Evolutionary conservation across 2,888 invertebrate species (phyloP).

Genomic region (Drosophila formosana): DNA sequence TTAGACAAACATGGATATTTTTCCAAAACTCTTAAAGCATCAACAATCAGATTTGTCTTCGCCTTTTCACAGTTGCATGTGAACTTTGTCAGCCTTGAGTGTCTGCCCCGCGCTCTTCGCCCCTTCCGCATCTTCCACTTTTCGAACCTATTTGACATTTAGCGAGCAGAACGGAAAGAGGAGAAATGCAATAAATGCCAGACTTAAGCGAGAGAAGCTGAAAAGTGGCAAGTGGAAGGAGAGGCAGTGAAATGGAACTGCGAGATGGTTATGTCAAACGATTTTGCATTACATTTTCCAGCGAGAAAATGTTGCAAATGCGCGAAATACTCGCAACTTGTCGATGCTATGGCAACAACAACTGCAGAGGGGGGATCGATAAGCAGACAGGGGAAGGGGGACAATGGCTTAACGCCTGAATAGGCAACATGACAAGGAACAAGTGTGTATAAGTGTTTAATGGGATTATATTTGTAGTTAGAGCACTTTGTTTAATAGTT

Average conservation of each 20-base stretch:
- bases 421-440: constrained; percentile 39
- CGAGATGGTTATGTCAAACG: constrained; percentile 49
- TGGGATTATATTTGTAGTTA: constrained; percentile 19
- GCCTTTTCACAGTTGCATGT: constrained; percentile 49
- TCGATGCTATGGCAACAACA: constrained; percentile 15
- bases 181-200: constrained; percentile 77
- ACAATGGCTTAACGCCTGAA: constrained; percentile 28
- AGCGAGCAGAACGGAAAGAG: constrained; percentile 26
- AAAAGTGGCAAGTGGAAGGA: constrained; percentile 5
- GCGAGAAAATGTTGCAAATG: constrained; percentile 60
- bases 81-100: constrained; percentile 46
- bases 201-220: constrained; percentile 39
- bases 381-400: no score
- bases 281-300: constrained; percentile 68
- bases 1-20: constrained; percentile 19
- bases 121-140: background rate
- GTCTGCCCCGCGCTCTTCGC: background rate
- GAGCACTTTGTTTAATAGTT: constrained; percentile 1
- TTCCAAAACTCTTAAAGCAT: constrained; percentile 4
- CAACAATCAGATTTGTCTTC: constrained; percentile 9
- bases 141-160: constrained; percentile 48
- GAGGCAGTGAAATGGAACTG: constrained; percentile 15
- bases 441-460: constrained; percentile 17
- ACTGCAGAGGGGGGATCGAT: background rate
- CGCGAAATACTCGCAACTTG: constrained; percentile 45